Conservation (phyloP, 2,797 vertebrate genomes). For the Takifugu ocellatus region DNA sequence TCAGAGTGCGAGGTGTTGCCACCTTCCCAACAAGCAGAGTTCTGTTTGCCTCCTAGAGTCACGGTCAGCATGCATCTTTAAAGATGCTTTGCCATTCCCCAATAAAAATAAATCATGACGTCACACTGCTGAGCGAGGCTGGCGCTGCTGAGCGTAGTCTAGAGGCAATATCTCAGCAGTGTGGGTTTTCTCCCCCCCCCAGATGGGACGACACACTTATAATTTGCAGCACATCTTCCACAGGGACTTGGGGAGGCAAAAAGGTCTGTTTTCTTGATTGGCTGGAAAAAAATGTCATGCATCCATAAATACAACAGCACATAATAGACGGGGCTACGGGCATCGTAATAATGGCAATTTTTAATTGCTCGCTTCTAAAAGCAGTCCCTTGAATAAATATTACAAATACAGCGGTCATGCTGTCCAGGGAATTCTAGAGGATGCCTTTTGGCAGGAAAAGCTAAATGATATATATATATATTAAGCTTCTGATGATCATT, state of each 20-base stretch:
- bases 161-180: background rate
- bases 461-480: slow-evolving; percentile 57
- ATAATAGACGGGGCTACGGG: background rate
- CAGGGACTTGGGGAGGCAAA: too few species aligned
- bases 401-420: slow-evolving; percentile 21
- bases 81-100: too few species aligned
- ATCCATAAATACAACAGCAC: background rate
- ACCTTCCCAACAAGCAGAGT: too few species aligned
- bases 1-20: too few species aligned
- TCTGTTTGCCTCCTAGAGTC: too few species aligned
- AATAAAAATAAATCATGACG: background rate
- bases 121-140: background rate
- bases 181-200: background rate
- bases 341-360: background rate
- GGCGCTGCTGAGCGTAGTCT: background rate
- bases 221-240: background rate
- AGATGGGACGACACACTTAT: background rate
- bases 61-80: too few species aligned
- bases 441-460: slow-evolving; percentile 59
- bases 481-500: slow-evolving; percentile 65
- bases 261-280: too few species aligned
- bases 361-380: slow-evolving; percentile 5
- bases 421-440: slow-evolving; percentile 63
- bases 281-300: too few species aligned
- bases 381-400: slow-evolving; percentile 6